These are phyloP conservation scores for Drosophila lacicola DNA, from an alignment of 2,888 invertebrate species.

Conservation along the genomic window DNA sequence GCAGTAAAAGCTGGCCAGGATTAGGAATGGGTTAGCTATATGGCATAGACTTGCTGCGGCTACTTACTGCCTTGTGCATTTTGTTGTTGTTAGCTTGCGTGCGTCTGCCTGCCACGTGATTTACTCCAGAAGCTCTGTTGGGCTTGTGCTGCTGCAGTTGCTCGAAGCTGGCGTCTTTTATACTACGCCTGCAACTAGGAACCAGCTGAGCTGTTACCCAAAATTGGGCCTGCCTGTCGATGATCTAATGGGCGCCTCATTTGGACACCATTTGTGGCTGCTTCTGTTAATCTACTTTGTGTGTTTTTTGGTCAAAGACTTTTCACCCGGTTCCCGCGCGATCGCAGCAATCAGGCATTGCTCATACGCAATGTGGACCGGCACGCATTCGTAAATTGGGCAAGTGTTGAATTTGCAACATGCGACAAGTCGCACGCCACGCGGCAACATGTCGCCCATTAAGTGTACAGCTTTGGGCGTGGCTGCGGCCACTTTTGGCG, in stretches of 20 bases:
- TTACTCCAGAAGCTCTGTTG: constrained; percentile 32
- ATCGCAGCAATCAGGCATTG: constrained; percentile 1
- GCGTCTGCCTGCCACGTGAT: constrained; percentile 4
- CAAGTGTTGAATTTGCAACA: constrained; percentile 52
- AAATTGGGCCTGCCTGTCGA: constrained; percentile 42
- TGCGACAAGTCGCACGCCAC: constrained; percentile 25
- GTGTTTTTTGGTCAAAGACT: constrained; percentile 51
- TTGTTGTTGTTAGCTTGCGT: constrained; percentile 9
- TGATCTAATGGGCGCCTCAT: constrained; percentile 66
- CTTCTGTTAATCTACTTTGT: constrained; percentile 51
- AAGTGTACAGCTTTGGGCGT: constrained; percentile 41
- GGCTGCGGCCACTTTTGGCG: constrained; percentile 22
- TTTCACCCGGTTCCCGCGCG: constrained; percentile 32
- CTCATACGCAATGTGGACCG: constrained; percentile 43
- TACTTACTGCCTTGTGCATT: constrained; percentile 64
- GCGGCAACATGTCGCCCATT: constrained; percentile 20
- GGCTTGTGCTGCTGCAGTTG: constrained; percentile 41
- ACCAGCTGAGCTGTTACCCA: constrained; percentile 21
- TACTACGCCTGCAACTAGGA: constrained; percentile 40
- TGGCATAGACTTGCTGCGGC: not conserved
- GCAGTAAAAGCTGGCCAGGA: constrained; percentile 60
- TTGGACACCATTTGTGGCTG: constrained; percentile 29
- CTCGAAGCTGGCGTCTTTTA: constrained; percentile 51
- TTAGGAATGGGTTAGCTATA: not conserved
- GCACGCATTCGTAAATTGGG: constrained; percentile 35